Evolutionary conservation across 92 coral and sea anemone genomes (phyloP).

Genomic region (Paramuricea clavata): DNA sequence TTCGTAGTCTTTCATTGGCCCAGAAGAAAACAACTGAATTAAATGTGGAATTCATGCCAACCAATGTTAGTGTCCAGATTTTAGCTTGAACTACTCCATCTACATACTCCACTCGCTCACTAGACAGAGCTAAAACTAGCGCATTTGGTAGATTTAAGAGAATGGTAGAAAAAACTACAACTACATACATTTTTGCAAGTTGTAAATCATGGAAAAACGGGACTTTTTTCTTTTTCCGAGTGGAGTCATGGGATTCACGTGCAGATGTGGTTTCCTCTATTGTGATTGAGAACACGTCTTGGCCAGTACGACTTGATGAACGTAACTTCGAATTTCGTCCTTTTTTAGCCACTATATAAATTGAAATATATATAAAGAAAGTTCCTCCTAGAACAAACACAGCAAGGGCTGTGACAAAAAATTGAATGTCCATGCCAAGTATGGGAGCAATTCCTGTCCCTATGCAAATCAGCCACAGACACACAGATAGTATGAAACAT

Average conservation of each 20-base stretch:
- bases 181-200: slow-evolving; percentile 2
- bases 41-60: background rate
- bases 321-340: background rate
- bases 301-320: background rate
- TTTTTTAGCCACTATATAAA: background rate
- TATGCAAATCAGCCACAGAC: background rate
- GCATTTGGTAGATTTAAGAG: slow-evolving; percentile 9
- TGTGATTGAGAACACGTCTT: no score
- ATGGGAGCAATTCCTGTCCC: slow-evolving; percentile 11
- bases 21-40: slow-evolving; percentile 28
- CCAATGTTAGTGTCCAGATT: background rate
- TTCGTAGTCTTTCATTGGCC: slow-evolving; percentile 11
- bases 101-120: background rate
- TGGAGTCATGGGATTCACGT: background rate
- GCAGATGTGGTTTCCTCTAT: background rate
- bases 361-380: background rate
- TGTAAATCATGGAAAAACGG: slow-evolving; percentile 7
- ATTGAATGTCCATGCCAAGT: slow-evolving; percentile 3
- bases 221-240: background rate
- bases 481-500: background rate
- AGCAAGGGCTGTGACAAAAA: slow-evolving; percentile 9
- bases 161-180: background rate
- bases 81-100: background rate
- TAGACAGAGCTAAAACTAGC: background rate
- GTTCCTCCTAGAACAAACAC: background rate